phyloP scores from a whole-genome alignment of 2,113 vertebrate genomes.

The Carettochelys insculpta region DNA sequence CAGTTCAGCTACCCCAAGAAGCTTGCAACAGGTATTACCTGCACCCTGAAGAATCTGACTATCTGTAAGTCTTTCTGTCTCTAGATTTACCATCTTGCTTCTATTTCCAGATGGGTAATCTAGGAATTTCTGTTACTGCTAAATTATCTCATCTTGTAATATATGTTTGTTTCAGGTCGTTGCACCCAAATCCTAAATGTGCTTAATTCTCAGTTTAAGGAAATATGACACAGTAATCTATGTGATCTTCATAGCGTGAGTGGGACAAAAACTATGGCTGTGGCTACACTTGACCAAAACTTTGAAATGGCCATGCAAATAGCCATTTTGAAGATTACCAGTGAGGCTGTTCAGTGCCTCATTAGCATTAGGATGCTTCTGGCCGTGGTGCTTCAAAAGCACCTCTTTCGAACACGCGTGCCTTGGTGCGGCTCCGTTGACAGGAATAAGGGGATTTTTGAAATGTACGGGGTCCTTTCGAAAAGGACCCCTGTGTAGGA shows the following conservation, averaged over 20 bases:
- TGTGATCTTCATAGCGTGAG: background rate
- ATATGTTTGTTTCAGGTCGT: background rate
- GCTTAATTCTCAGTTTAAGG: background rate
- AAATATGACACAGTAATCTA: rapidly evolving
- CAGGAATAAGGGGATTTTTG: too few species aligned
- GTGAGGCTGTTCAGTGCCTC: too few species aligned
- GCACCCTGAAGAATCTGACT: constrained; percentile 86
- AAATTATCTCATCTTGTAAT: rapidly evolving
- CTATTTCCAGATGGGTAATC: rapidly evolving
- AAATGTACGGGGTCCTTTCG: too few species aligned
- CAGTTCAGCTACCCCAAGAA: constrained; percentile 65
- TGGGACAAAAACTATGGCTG: too few species aligned
- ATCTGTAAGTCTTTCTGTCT: constrained; percentile 79
- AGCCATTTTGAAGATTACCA: too few species aligned
- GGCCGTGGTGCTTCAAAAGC: too few species aligned
- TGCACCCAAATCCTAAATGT: background rate
- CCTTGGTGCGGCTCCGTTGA: too few species aligned
- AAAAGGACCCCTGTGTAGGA: too few species aligned
- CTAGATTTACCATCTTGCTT: rapidly evolving
- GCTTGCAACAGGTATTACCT: constrained; percentile 86
- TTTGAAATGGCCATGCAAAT: too few species aligned
- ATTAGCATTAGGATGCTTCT: too few species aligned
- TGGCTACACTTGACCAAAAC: too few species aligned
- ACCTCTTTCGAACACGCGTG: too few species aligned
- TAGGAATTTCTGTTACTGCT: background rate